These are phyloP conservation scores for Morelia viridis DNA, from an alignment of 2,797 vertebrate genomes.

Conservation along the genomic window DNA sequence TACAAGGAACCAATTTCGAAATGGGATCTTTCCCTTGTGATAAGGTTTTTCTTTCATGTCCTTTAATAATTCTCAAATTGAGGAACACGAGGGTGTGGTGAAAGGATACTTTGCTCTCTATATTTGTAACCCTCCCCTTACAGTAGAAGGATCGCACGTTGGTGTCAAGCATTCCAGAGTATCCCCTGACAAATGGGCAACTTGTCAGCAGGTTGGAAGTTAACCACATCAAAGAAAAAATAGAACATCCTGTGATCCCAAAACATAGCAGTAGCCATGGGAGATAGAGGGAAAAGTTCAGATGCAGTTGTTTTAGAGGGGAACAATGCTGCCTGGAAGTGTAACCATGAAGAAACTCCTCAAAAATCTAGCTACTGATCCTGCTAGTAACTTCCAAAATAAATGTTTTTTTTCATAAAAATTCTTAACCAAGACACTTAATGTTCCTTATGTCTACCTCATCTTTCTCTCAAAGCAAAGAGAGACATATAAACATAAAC, in stretches of 20 bases:
- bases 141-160: background rate
- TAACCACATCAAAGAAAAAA: background rate
- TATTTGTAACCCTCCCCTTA: background rate
- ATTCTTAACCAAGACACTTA: background rate
- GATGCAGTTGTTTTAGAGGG: background rate
- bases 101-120: background rate
- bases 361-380: background rate
- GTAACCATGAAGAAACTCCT: background rate
- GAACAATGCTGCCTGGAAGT: background rate
- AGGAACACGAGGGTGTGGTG: background rate
- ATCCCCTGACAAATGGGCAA: background rate
- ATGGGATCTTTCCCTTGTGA: background rate
- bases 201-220: background rate
- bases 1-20: background rate
- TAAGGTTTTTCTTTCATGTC: background rate
- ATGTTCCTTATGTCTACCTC: background rate
- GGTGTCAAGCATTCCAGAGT: background rate
- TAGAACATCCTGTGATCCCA: background rate
- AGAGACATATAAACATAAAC: background rate
- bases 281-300: background rate
- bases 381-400: background rate
- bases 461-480: background rate
- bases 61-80: background rate
- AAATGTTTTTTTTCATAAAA: background rate
- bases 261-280: background rate